phyloP scores from a whole-genome alignment of 2,113 vertebrate genomes.

The Nerophis lumbriciformis region DNA sequence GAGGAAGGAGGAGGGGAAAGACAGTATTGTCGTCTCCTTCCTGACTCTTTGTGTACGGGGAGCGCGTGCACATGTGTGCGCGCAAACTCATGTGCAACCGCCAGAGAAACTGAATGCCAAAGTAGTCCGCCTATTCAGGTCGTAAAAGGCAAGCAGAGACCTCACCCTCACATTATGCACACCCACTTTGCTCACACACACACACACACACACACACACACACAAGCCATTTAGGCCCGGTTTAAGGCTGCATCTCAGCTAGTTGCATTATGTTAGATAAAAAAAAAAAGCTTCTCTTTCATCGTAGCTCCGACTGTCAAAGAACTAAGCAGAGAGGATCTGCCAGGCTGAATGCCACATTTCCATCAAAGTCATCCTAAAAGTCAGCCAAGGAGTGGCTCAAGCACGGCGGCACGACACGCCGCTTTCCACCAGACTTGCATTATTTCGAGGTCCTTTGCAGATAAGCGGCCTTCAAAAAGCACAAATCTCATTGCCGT shows the following conservation, averaged over 20 bases:
- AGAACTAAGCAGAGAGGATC: constrained; percentile 63
- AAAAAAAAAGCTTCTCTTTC: constrained; percentile 53
- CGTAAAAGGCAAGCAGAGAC: constrained; percentile 55
- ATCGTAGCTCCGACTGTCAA: constrained; percentile 63
- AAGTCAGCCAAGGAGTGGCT: constrained; percentile 59
- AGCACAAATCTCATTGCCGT: constrained; percentile 37
- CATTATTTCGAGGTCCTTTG: constrained; percentile 52
- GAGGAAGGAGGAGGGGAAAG: constrained; percentile 67
- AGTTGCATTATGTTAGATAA: constrained; percentile 58
- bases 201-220: constrained; percentile 9
- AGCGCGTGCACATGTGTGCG: constrained; percentile 19
- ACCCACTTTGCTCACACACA: constrained; percentile 1
- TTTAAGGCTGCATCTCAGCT: constrained; percentile 53
- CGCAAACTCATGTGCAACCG: constrained; percentile 47
- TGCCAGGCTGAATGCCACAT: constrained; percentile 54
- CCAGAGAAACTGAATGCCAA: constrained; percentile 57
- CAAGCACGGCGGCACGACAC: neutral
- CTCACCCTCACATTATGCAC: constrained; percentile 43
- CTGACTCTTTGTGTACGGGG: constrained; percentile 65
- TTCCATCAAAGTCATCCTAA: constrained; percentile 56
- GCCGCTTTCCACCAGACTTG: constrained; percentile 52
- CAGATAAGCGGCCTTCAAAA: constrained; percentile 56
- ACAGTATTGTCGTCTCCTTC: constrained; percentile 70
- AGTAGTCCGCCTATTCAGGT: constrained; percentile 57
- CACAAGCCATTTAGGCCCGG: constrained; percentile 50